These are phyloP conservation scores for Pempheris klunzingeri DNA, from an alignment of 2,797 vertebrate genomes.

Conservation along the genomic window DNA sequence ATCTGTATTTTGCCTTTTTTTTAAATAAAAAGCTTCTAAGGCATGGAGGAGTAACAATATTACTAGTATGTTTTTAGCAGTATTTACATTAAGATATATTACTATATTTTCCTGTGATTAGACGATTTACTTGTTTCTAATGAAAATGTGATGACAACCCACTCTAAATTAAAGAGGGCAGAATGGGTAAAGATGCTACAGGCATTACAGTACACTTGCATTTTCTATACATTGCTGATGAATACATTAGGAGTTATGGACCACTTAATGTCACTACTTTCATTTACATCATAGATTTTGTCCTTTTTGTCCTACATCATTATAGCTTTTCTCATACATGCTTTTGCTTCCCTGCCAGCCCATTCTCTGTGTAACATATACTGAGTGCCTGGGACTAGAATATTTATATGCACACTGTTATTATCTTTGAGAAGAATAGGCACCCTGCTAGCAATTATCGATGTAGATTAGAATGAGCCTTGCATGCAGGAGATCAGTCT, in stretches of 20 bases:
- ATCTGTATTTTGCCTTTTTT: no score
- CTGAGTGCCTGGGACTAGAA: constrained; percentile 18
- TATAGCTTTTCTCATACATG: constrained; percentile 6
- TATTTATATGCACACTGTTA: constrained; percentile 42
- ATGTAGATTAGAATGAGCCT: constrained; percentile 51
- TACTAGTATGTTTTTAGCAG: not conserved
- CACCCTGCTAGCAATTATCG: constrained; percentile 60
- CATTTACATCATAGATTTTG: constrained; percentile 11
- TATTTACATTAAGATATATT: not conserved
- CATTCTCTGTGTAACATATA: not conserved
- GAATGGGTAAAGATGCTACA: not conserved
- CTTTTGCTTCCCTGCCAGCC: not conserved
- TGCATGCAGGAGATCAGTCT: constrained; percentile 30
- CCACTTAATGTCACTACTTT: constrained; percentile 3
- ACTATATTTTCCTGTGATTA: not conserved
- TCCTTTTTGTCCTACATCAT: not conserved
- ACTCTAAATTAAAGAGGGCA: no score
- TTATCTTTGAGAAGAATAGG: constrained; percentile 51
- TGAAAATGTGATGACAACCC: no score
- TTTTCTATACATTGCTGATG: not conserved
- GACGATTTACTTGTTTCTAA: not conserved
- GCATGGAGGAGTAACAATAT: not conserved
- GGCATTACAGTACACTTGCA: not conserved
- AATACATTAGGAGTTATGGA: not conserved
- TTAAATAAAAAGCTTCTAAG: no score